A percentile compares a stretch with the other conserved stretches of the same genome.
Evolutionary conservation across 2,113 vertebrate species (phyloP).

Genomic region (Chaetorhynchus papuensis): DNA sequence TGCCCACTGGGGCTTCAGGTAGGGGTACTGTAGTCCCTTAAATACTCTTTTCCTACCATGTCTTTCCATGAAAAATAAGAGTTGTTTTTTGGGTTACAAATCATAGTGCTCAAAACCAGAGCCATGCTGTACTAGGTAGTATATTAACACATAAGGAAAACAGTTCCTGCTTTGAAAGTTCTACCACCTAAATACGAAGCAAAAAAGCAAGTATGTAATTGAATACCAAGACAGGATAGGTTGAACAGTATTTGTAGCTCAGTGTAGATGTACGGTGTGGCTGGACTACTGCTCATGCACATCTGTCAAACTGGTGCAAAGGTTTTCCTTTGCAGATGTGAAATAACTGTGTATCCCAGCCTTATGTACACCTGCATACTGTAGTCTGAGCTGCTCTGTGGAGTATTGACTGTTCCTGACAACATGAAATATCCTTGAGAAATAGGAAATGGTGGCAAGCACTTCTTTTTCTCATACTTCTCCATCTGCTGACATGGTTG

Average conservation of each 20-base stretch:
- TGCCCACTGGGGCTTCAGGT: background rate
- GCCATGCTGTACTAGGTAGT: background rate
- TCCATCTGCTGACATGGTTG: accelerated
- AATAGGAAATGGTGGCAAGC: background rate
- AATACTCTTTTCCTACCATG: background rate
- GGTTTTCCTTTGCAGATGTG: background rate
- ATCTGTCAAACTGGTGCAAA: background rate
- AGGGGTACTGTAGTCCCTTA: background rate
- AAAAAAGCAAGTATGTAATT: background rate
- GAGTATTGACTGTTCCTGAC: background rate
- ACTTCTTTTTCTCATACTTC: background rate
- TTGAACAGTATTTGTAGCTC: background rate
- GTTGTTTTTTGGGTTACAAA: background rate
- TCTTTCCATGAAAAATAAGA: background rate
- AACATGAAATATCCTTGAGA: background rate
- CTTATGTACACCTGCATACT: background rate
- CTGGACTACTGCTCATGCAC: background rate
- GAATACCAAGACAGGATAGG: background rate
- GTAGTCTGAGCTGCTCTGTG: background rate
- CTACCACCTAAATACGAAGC: background rate
- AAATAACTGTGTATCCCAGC: background rate
- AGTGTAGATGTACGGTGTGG: background rate
- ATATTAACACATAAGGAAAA: background rate
- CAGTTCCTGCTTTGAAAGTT: background rate
- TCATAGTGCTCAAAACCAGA: background rate